These are phyloP conservation scores for Coptodon bakossiorum DNA, from an alignment of 2,113 vertebrate species.

Conservation along the genomic window DNA sequence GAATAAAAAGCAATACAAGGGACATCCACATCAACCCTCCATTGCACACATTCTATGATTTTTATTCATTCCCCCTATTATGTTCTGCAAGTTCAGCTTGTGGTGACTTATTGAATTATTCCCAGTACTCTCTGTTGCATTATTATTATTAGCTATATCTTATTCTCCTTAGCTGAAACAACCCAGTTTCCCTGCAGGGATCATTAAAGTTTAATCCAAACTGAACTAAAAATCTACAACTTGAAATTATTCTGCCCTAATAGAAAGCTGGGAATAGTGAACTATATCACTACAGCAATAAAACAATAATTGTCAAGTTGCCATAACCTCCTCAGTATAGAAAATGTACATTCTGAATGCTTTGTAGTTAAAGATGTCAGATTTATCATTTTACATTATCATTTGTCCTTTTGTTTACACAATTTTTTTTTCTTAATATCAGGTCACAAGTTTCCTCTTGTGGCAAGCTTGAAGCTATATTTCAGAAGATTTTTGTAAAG, in stretches of 20 bases:
- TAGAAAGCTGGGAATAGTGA: conserved; percentile 19
- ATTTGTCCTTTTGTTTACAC: neutral
- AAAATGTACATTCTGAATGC: neutral
- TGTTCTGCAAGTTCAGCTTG: conserved; percentile 19
- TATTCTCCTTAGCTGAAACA: conserved; percentile 39
- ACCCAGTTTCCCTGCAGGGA: conserved; percentile 21
- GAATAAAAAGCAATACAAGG: neutral
- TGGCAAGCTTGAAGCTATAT: neutral
- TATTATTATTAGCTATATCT: conserved; percentile 48
- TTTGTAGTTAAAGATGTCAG: neutral
- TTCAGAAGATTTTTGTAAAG: neutral
- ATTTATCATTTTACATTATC: neutral
- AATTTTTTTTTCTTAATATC: neutral
- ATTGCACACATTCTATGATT: conserved; percentile 4
- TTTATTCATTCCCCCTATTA: conserved; percentile 19
- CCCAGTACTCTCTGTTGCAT: conserved; percentile 22
- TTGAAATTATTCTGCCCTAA: conserved; percentile 27
- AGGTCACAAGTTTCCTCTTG: neutral
- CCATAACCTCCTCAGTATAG: neutral
- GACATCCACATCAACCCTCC: neutral
- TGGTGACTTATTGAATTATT: conserved; percentile 46
- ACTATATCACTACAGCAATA: conserved; percentile 12
- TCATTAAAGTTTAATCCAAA: conserved; percentile 56
- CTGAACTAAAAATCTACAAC: conserved; percentile 47
- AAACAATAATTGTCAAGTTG: conserved; percentile 30